Conservation (phyloP, 2,797 vertebrate genomes). For the Rhynchonycteris naso region DNA sequence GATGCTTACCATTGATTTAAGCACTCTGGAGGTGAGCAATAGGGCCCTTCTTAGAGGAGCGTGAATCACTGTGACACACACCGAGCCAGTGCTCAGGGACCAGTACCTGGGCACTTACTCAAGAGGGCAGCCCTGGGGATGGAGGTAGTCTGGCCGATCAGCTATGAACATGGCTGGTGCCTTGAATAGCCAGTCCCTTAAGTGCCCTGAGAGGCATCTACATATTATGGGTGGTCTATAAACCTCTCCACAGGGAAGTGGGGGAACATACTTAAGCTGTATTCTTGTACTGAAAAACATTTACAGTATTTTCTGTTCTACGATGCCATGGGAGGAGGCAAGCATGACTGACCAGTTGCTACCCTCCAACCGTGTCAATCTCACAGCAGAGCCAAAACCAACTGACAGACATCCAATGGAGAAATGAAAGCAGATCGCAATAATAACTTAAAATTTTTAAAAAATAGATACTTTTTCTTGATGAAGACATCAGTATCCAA, state of each 20-base stretch:
- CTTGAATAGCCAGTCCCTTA: not conserved
- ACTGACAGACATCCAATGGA: not conserved
- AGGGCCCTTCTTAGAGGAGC: not conserved
- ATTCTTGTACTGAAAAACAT: not conserved
- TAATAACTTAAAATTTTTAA: not conserved
- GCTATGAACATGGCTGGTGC: not conserved
- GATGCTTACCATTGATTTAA: not conserved
- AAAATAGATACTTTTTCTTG: not conserved
- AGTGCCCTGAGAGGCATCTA: not conserved
- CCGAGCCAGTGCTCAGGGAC: not conserved
- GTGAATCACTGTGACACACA: not conserved
- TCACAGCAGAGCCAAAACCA: constrained; percentile 21
- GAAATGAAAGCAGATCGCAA: not conserved
- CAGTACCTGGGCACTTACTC: not conserved
- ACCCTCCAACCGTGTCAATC: not conserved
- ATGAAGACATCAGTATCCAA: not conserved
- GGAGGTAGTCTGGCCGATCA: not conserved
- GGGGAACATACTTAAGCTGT: not conserved
- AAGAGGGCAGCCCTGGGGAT: not conserved
- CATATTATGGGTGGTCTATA: not conserved
- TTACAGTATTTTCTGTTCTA: not conserved
- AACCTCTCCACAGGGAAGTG: not conserved
- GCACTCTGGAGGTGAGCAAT: not conserved
- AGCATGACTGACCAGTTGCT: not conserved
- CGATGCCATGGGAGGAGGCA: not conserved